Evolutionary conservation across 2,113 vertebrate species (phyloP).

Genomic region (Psilopsiagon aymara): DNA sequence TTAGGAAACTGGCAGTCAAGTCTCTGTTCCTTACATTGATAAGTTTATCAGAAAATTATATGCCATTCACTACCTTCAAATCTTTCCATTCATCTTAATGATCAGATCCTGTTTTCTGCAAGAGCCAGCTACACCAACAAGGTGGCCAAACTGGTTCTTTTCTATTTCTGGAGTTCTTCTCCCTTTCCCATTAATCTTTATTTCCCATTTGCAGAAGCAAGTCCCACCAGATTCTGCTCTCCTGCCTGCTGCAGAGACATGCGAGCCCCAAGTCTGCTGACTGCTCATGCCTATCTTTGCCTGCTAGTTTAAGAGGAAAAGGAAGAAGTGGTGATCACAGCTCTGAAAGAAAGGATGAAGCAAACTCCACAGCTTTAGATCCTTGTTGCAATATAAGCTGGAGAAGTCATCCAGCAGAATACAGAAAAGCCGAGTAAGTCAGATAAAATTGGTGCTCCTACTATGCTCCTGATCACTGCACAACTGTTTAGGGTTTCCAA

Average conservation of each 20-base stretch:
- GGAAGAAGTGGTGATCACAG: not conserved
- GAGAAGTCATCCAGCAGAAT: not conserved
- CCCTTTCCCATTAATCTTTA: not conserved
- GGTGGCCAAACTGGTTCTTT: not conserved
- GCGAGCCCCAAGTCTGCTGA: not conserved
- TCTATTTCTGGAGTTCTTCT: not conserved
- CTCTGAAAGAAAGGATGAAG: not conserved
- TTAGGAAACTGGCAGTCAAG: not conserved
- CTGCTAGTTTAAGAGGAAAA: not conserved
- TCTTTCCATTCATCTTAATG: not conserved
- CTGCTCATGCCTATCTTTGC: not conserved
- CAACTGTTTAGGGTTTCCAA: not conserved
- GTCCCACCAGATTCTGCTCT: not conserved
- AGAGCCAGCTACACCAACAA: not conserved
- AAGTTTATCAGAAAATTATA: not conserved
- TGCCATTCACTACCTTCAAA: not conserved
- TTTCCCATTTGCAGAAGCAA: not conserved
- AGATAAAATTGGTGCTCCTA: not conserved
- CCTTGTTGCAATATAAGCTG: not conserved
- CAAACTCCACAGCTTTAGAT: not conserved
- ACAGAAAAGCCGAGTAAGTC: not conserved
- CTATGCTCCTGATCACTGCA: not conserved
- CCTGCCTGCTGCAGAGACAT: not conserved
- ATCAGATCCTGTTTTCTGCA: not conserved
- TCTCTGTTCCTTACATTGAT: not conserved